Evolutionary conservation across 2,797 vertebrate species (phyloP).

Genomic region (Chromis chromis): DNA sequence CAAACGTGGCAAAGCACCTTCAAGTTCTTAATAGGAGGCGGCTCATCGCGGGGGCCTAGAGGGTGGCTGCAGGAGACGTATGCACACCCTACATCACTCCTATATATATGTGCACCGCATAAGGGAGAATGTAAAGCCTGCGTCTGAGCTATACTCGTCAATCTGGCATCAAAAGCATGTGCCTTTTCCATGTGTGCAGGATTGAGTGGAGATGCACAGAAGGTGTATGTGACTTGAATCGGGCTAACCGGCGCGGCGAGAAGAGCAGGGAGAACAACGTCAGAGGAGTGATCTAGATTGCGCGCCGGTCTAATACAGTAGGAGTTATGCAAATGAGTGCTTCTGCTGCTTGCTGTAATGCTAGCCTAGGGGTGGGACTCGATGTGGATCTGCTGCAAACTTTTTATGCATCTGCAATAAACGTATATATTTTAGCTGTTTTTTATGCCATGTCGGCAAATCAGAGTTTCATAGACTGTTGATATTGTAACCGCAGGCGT

Average conservation of each 20-base stretch:
- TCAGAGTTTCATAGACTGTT: conserved; percentile 9
- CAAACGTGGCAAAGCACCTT: conserved; percentile 76
- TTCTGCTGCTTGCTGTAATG: conserved; percentile 39
- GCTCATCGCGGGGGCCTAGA: conserved; percentile 71
- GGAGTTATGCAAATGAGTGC: conserved; percentile 64
- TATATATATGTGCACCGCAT: conserved; percentile 42
- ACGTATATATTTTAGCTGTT: conserved; percentile 31
- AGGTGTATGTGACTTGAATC: conserved; percentile 62
- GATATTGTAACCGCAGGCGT: neutral
- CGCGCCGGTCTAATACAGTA: conserved; percentile 37
- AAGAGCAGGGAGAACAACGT: conserved; percentile 56
- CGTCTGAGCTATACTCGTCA: conserved; percentile 38
- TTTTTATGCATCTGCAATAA: conserved; percentile 42
- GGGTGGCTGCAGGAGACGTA: conserved; percentile 71
- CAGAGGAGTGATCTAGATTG: conserved; percentile 59
- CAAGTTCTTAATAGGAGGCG: conserved; percentile 67
- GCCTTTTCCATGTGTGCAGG: conserved; percentile 25
- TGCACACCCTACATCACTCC: conserved; percentile 23
- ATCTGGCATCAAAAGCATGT: conserved; percentile 39
- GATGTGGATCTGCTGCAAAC: conserved; percentile 38
- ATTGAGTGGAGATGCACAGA: conserved; percentile 22
- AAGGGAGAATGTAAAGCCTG: conserved; percentile 32
- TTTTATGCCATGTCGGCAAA: neutral
- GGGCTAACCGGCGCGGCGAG: conserved; percentile 42
- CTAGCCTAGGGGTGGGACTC: conserved; percentile 29